These are phyloP conservation scores for Axis porcinus DNA, from an alignment of 2,113 vertebrate genomes.

Conservation along the genomic window DNA sequence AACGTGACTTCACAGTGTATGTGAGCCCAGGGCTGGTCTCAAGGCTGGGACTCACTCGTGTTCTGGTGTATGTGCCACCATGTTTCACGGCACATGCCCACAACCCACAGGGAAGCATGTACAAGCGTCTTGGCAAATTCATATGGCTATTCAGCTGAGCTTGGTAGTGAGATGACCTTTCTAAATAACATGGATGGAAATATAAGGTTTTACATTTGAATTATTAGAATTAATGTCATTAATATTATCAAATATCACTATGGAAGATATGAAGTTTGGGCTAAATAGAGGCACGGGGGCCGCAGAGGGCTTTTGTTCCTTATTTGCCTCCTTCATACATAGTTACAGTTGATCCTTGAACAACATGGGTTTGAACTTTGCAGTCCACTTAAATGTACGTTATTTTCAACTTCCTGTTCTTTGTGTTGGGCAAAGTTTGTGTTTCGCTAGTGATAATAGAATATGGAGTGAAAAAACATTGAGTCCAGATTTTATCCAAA, in stretches of 20 bases:
- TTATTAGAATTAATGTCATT: background rate
- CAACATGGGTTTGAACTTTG: background rate
- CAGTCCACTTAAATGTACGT: background rate
- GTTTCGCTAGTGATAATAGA: background rate
- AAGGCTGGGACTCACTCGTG: accelerated
- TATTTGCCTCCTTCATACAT: background rate
- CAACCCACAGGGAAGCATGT: accelerated
- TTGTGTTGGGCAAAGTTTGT: background rate
- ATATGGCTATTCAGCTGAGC: background rate
- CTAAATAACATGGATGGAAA: background rate
- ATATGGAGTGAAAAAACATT: background rate
- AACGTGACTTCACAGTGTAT: background rate
- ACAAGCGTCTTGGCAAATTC: background rate
- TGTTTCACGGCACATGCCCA: background rate
- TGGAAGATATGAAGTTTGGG: background rate
- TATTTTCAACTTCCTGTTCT: background rate
- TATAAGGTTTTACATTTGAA: background rate
- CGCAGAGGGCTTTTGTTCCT: background rate
- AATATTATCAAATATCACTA: background rate
- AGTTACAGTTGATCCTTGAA: background rate
- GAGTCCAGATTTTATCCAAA: background rate
- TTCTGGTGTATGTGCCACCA: accelerated
- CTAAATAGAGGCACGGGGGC: accelerated
- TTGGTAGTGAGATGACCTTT: background rate
- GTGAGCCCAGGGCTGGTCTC: background rate